These are phyloP conservation scores for Chydorus sphaericus DNA, from an alignment of 2,888 invertebrate species.

Conservation along the genomic window DNA sequence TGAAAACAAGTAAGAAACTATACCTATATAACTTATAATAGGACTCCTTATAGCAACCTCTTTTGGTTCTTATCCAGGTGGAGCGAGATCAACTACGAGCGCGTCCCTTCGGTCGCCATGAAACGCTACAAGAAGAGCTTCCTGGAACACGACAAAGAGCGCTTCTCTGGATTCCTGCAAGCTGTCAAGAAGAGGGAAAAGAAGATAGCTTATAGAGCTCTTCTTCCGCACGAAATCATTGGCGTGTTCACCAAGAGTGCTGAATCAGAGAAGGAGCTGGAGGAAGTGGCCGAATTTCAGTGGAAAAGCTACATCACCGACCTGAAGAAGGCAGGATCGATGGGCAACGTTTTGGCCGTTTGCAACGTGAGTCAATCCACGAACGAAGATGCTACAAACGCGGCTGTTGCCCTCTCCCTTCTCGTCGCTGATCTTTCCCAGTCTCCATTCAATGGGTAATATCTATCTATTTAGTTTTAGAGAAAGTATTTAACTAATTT, in stretches of 20 bases:
- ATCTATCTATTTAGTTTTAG: no score
- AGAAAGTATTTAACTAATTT: no score
- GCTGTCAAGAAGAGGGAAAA: conserved; percentile 5
- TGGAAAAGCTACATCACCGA: conserved; percentile 17
- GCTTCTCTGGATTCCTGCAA: conserved; percentile 14
- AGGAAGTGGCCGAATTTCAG: conserved; percentile 16
- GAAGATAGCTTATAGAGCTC: conserved; percentile 18
- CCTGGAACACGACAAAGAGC: conserved; percentile 16
- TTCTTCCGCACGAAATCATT: conserved; percentile 19
- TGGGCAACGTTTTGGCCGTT: conserved; percentile 16
- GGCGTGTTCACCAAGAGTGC: conserved; percentile 8
- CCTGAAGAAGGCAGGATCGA: conserved; percentile 15
- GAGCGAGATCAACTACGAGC: conserved; percentile 17
- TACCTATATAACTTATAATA: no score
- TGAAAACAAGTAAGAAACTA: conserved; percentile 1
- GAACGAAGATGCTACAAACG: no score
- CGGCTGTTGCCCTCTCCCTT: conserved; percentile 18
- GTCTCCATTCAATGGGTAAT: conserved; percentile 17
- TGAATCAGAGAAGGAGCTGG: background rate
- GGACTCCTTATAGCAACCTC: no score
- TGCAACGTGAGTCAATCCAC: no score
- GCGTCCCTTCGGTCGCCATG: conserved; percentile 19
- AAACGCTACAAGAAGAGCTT: conserved; percentile 16
- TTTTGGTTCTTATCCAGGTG: no score
- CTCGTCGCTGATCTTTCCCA: conserved; percentile 16